Percentiles rank a stretch among this genome's conserved stretches.
phyloP scores from a whole-genome alignment of 2,888 invertebrate species.

The Choristoneura rosaceana region DNA sequence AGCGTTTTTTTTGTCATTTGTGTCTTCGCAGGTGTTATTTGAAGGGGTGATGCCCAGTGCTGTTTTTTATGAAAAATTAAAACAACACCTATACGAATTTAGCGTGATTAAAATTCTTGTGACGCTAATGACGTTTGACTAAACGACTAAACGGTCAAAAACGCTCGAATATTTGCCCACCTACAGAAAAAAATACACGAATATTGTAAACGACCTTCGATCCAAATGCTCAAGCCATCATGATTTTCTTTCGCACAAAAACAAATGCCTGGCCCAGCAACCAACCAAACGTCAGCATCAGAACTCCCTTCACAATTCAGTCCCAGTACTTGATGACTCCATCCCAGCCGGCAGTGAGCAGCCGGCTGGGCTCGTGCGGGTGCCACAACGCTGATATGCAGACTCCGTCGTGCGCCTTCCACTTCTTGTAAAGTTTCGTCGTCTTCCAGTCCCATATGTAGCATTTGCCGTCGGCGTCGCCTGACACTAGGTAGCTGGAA shows the following conservation, averaged over 20 bases:
- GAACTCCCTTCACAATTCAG: conserved; percentile 65
- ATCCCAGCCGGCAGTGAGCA: conserved; percentile 99
- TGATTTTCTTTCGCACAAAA: neutral
- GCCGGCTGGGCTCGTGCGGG: conserved; percentile 98
- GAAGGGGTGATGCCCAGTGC: too few species aligned
- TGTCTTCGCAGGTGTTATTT: too few species aligned
- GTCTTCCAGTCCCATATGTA: conserved; percentile 99
- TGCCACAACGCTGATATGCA: conserved; percentile 98
- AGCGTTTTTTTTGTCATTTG: too few species aligned
- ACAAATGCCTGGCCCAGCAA: neutral
- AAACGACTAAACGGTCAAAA: too few species aligned
- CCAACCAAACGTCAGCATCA: neutral
- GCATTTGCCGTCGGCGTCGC: conserved; percentile 99
- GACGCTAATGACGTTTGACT: too few species aligned
- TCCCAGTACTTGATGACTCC: conserved; percentile 99
- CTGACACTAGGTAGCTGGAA: conserved; percentile 96
- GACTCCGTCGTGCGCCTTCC: conserved; percentile 99
- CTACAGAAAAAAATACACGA: too few species aligned
- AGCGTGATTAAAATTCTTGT: too few species aligned
- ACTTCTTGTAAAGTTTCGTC: conserved; percentile 98
- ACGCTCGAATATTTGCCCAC: too few species aligned
- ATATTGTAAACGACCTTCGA: neutral
- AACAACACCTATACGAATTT: too few species aligned
- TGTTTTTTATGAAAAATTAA: too few species aligned
- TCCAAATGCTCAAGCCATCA: neutral